Percentiles rank a stretch among this genome's conserved stretches.
phyloP scores from a whole-genome alignment of 2,888 invertebrate genomes.

The Pegoplata infirma region DNA sequence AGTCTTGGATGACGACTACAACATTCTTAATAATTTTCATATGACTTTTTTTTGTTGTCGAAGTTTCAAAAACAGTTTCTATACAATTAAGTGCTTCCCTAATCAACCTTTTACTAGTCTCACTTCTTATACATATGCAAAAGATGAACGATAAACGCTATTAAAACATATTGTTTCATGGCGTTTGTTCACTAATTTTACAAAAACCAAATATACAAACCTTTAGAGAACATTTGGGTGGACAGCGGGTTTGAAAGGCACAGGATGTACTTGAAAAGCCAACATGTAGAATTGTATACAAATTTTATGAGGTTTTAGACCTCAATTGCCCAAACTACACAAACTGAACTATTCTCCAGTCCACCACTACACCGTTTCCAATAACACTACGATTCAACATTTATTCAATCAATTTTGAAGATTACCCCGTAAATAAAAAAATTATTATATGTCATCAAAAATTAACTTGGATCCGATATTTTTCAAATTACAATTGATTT shows the following conservation, averaged over 20 bases:
- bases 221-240: conserved; percentile 41
- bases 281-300: conserved; percentile 52
- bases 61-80: no score
- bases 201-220: conserved; percentile 55
- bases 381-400: no score
- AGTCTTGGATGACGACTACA: no score
- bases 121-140: neutral
- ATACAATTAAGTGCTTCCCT: no score
- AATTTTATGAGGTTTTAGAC: conserved; percentile 58
- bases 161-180: conserved; percentile 59
- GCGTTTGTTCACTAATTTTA: conserved; percentile 64
- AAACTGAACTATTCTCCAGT: neutral
- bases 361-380: neutral
- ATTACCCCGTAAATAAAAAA: no score
- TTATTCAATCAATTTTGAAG: no score
- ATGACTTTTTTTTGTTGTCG: no score
- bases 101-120: no score
- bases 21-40: no score
- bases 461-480: no score
- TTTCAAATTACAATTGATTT: no score
- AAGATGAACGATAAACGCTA: conserved; percentile 49
- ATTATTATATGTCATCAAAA: no score
- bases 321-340: conserved; percentile 46
- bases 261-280: conserved; percentile 19
- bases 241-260: neutral